Conservation (phyloP, 2,797 vertebrate genomes). For the Halcyon smyrnensis region DNA sequence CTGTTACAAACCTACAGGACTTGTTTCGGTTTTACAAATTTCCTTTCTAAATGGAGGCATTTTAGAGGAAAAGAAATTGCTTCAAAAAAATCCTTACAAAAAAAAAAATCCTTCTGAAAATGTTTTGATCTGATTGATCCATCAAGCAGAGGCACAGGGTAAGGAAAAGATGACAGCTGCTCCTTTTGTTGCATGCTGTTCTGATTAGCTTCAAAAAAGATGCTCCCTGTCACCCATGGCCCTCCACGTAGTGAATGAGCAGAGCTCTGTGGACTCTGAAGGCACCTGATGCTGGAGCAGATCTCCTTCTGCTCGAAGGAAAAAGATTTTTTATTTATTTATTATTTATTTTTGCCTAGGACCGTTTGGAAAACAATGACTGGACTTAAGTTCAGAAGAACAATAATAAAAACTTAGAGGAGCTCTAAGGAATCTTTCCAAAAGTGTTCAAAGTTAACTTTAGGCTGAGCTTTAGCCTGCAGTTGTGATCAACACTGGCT, state of each 20-base stretch:
- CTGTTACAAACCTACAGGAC: background rate
- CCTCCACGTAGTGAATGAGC: background rate
- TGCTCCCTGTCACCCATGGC: background rate
- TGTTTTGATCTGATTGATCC: conserved; percentile 48
- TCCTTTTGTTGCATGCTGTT: conserved; percentile 23
- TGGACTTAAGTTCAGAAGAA: background rate
- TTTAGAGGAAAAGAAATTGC: conserved; percentile 1
- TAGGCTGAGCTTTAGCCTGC: background rate
- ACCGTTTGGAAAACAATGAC: background rate
- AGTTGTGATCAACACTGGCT: background rate
- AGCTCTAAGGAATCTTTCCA: background rate
- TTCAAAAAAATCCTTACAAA: background rate
- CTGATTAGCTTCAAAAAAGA: conserved; percentile 29
- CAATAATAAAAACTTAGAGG: background rate
- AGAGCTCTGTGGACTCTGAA: background rate
- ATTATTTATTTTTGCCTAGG: background rate
- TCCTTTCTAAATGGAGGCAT: background rate
- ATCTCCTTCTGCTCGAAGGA: background rate
- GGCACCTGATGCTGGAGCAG: background rate
- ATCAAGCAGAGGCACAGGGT: background rate
- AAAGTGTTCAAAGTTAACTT: background rate
- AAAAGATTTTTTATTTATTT: background rate
- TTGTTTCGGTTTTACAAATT: conserved; percentile 29
- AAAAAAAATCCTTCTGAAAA: background rate
- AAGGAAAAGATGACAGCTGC: conserved; percentile 33